A percentile compares a stretch with the other conserved stretches of the same genome.
These are phyloP conservation scores for Myrmecobius fasciatus DNA, from an alignment of 2,113 vertebrate genomes.

Conservation along the genomic window DNA sequence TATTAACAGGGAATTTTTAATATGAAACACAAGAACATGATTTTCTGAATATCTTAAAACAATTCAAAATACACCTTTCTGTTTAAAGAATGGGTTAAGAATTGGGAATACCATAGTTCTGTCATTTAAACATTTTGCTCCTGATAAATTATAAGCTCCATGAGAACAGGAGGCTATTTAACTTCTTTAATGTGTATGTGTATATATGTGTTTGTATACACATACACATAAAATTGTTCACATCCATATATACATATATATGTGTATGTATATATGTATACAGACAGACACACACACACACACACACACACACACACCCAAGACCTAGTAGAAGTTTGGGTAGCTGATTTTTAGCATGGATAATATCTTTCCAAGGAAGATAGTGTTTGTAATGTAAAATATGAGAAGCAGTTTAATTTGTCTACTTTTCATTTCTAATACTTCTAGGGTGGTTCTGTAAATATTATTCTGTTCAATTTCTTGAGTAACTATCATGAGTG, in stretches of 20 bases:
- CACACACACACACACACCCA: neutral
- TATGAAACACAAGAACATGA: slow-evolving; percentile 33
- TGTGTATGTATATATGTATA: no score
- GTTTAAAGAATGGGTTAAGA: slow-evolving; percentile 32
- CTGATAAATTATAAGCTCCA: no score
- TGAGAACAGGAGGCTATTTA: no score
- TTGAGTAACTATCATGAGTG: slow-evolving; percentile 43
- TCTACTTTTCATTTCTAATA: slow-evolving; percentile 45
- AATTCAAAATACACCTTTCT: slow-evolving; percentile 42
- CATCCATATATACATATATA: no score
- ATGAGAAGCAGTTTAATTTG: slow-evolving; percentile 48
- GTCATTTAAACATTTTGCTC: slow-evolving; percentile 21
- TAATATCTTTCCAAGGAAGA: slow-evolving; percentile 26
- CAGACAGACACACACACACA: neutral
- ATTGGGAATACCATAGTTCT: neutral
- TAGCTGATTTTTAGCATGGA: neutral
- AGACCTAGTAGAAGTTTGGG: neutral
- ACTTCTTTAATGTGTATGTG: neutral
- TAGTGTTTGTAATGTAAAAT: slow-evolving; percentile 31
- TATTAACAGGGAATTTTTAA: slow-evolving; percentile 44
- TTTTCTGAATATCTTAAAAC: slow-evolving; percentile 31
- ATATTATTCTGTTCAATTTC: slow-evolving; percentile 8
- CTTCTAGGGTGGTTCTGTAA: slow-evolving; percentile 49
- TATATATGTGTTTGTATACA: no score
- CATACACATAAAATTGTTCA: no score